Percentiles rank a stretch among this genome's conserved stretches.
phyloP scores from a whole-genome alignment of 2,113 vertebrate species.

The Felis catus region F.catus_Fca126_mat1.0 CM031416.1:57010001-57010500 shows the following conservation, averaged over 20 bases:
- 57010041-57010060: background rate
- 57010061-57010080: background rate
- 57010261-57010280: background rate
- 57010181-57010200: background rate
- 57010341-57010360: background rate
- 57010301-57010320: background rate
- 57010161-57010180: background rate
- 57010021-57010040: background rate
- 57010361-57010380: background rate
- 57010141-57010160: background rate
- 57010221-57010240: background rate
- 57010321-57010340: background rate
- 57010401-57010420: background rate
- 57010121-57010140: background rate
- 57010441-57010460: background rate
- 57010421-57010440: background rate
- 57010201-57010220: background rate
- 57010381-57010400: background rate
- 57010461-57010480: no score
- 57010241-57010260: background rate
- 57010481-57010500: no score
- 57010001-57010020: background rate
- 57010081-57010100: background rate
- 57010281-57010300: background rate
- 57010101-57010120: background rate